Evolutionary conservation across 2,888 invertebrate species (phyloP), one percentile per base, ranked within the genome.

Genomic region (Cephus rjabovi): DNA sequence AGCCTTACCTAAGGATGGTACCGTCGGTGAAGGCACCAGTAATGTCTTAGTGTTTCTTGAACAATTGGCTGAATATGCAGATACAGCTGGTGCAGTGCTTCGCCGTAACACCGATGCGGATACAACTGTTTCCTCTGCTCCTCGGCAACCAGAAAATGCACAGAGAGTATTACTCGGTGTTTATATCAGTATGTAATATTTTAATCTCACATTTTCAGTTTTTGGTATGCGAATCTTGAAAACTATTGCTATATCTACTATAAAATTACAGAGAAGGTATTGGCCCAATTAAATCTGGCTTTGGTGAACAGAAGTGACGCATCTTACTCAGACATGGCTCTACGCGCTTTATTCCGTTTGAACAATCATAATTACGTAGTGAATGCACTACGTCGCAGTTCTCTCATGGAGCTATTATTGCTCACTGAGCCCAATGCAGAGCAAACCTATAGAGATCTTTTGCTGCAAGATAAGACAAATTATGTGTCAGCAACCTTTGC

Each of bases 321-420:
- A 80, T 89, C 90, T 11, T 99, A 99, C 89, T 95, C 95, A 69
- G 98, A 98, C 89, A 92, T 93, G 73, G 97, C 97, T 4, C 93
- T 98, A 30, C 96, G 96, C 86, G 96, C 98, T 11, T 94, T 98
- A 77, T 99, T 99, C 89, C 94, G 98, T 80, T 93, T 99, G 73
- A 99, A 99, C 92, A 99, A 99, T 91, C 97, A 97, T 83, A 96
- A 98, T 91, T 98, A 99, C 89, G 95, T 99, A 81, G 93, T 98
- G n/a, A 98, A 97, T 93, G 97, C 98, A 12, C 93, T 99, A 34
- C 96, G 97, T 86, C 95, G 97, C 84, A 97, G 96, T 80, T 95
- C 95, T 33, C 92, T 98, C 4, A 92, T 99, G 87, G 97, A 97
- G 85, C 93, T 98, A 78, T 94, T 98, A 75, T 93, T 94, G 81